These are phyloP conservation scores for Acrobasis consociella DNA, from an alignment of 2,888 invertebrate species.

Conservation along the genomic window DNA sequence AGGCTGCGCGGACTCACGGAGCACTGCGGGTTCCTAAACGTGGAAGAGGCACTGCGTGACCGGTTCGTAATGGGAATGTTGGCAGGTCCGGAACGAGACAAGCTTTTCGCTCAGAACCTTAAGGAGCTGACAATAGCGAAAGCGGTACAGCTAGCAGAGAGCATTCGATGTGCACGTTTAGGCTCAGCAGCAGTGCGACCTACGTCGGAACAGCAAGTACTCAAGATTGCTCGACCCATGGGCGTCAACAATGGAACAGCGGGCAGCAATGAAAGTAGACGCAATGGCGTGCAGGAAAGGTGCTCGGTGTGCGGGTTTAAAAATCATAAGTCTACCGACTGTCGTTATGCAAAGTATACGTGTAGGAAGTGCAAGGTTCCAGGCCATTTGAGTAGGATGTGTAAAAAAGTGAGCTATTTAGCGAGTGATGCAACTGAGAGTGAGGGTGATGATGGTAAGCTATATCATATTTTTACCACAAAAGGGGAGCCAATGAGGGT, in stretches of 20 bases:
- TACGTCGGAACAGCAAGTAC: constrained; percentile 3
- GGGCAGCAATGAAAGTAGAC: constrained; percentile 29
- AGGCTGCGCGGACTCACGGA: constrained; percentile 28
- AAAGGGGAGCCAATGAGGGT: constrained; percentile 33
- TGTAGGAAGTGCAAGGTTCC: constrained; percentile 30
- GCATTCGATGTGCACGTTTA: constrained; percentile 29
- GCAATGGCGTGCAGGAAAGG: constrained; percentile 31
- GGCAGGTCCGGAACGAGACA: constrained; percentile 34
- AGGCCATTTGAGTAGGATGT: constrained; percentile 34
- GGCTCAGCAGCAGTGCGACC: constrained; percentile 24
- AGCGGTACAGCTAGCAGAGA: constrained; percentile 33
- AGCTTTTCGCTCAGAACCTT: constrained; percentile 33
- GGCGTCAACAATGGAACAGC: constrained; percentile 1
- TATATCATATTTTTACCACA: too few species aligned
- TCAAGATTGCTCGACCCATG: constrained; percentile 3
- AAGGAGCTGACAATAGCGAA: constrained; percentile 32
- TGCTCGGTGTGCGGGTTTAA: constrained; percentile 35
- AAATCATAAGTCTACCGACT: constrained; percentile 31
- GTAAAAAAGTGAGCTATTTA: constrained; percentile 27
- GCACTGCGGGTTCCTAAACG: constrained; percentile 29
- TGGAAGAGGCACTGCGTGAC: constrained; percentile 34
- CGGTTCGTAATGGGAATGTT: constrained; percentile 37
- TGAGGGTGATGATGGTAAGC: constrained; percentile 34
- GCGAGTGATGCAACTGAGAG: constrained; percentile 26
- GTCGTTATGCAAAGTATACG: constrained; percentile 30